Percentiles rank a stretch among this genome's conserved stretches.
Conservation (phyloP, 2,797 vertebrate genomes). For the Protosalanx chinensis region DNA sequence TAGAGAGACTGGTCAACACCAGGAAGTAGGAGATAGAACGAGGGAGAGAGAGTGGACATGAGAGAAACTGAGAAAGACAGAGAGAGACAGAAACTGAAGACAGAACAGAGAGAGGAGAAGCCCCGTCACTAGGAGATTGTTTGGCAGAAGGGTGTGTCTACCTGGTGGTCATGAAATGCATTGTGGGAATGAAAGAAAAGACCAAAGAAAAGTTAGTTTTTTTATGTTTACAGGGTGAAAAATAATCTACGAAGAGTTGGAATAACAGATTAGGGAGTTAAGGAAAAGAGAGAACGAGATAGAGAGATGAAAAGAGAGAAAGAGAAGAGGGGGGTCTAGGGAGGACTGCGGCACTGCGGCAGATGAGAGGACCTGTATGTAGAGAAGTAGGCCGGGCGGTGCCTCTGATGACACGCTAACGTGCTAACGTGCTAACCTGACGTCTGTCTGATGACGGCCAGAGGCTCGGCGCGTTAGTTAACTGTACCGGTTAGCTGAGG, state of each 20-base stretch:
- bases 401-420: constrained; percentile 35
- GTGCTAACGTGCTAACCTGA: too few relatives aligned
- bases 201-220: constrained; percentile 61
- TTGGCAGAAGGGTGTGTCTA: constrained; percentile 44
- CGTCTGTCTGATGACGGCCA: too few relatives aligned
- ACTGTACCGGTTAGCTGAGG: too few relatives aligned
- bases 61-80: constrained; percentile 18
- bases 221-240: constrained; percentile 26
- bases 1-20: constrained; percentile 88
- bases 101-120: neutral
- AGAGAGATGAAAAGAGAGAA: constrained; percentile 39
- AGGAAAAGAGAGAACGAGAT: constrained; percentile 38
- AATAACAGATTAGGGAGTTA: constrained; percentile 51
- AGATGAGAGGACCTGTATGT: constrained; percentile 49
- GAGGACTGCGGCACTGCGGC: constrained; percentile 66
- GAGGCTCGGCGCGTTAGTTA: too few relatives aligned
- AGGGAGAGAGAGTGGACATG: constrained; percentile 22
- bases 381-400: constrained; percentile 36
- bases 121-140: constrained; percentile 44
- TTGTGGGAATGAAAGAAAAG: constrained; percentile 51
- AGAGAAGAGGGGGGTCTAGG: neutral
- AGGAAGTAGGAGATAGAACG: constrained; percentile 30
- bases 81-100: neutral
- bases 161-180: constrained; percentile 60
- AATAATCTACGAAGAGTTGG: constrained; percentile 22